These are phyloP conservation scores for Leucoptera coffeella DNA, from an alignment of 2,888 invertebrate species.

Conservation along the genomic window DNA sequence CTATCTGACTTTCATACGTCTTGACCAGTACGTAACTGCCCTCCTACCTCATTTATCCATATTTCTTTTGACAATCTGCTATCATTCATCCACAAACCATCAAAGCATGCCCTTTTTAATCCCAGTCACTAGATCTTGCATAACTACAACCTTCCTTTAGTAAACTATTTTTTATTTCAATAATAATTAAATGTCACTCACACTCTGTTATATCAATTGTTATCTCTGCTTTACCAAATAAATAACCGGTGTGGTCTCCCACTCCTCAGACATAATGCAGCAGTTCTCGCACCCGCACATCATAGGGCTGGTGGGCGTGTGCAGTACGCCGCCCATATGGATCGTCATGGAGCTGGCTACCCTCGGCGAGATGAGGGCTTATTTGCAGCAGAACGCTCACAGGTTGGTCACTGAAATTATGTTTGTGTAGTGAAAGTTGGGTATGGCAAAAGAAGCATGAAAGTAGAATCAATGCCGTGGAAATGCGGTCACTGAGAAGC, in stretches of 20 bases:
- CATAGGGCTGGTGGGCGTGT: constrained; percentile 91
- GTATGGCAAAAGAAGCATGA: too few relatives aligned
- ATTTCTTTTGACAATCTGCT: constrained; percentile 89
- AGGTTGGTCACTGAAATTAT: constrained; percentile 37
- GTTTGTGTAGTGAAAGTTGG: too few relatives aligned
- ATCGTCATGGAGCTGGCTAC: constrained; percentile 97
- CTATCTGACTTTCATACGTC: too few relatives aligned
- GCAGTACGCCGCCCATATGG: constrained; percentile 92
- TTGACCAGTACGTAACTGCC: too few relatives aligned
- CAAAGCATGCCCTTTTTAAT: too few relatives aligned
- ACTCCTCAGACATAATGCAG: constrained; percentile 89
- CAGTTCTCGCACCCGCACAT: constrained; percentile 99
- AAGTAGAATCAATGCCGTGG: too few relatives aligned
- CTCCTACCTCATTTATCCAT: too few relatives aligned
- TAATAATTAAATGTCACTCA: too few relatives aligned
- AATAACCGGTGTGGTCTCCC: constrained; percentile 82
- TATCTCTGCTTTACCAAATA: too few relatives aligned
- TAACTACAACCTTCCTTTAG: constrained; percentile 81
- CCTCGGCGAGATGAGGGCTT: constrained; percentile 91
- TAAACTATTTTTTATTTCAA: too few relatives aligned
- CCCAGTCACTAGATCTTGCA: constrained; percentile 91
- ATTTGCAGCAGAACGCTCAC: constrained; percentile 84
- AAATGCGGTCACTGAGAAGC: too few relatives aligned
- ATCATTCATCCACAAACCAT: constrained; percentile 97
- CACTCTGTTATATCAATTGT: too few relatives aligned